Base-by-base conservation (phyloP, 2,113 vertebrate species). In the Charina bottae region DNA sequence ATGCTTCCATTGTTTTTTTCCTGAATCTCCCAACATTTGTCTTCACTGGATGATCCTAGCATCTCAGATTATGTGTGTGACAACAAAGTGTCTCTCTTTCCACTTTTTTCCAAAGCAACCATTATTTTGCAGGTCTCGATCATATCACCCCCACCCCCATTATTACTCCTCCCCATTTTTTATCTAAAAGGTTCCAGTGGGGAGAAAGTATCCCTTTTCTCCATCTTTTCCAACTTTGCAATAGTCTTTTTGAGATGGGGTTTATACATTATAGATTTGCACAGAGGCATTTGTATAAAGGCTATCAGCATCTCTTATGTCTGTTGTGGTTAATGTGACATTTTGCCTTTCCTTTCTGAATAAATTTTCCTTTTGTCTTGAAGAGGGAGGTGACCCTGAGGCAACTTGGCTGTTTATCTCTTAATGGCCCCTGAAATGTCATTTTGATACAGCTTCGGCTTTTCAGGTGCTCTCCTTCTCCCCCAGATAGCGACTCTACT, bases 361-460 rank as follows among this genome's bases (percentile, higher is more conserved):
- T 33, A 87, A 2, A 55, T 93, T 91, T 94, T 78, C 62, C 37
- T 46, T 90, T 91, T 87, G 68, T 72, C 72, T 91, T 17, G 55
- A 90, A 85, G 55, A 10, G 37, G 21, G 33, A 93, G 46, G 33
- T 86, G 12, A 84, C 92, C 60, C 60, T 23, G 15, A 88, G 91
- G 83, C 53, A 93, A 56, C 23, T 53, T 86, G 42, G 1, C 28
- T 15, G 13, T 92, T 93, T 93, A 88, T 91, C 72, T 72, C n/a
- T 92, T 83, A 83, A 86, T 62, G 88, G 55, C 54, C 83, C 68
- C 28, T 87, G 92, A 91, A 89, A 93, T 91, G 94, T 90, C 91
- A 93, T n/a, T 54, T 84, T 92, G 62, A 88, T 54, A 42, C 46
- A 54, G 23, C 10, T 42, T 2, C 13, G 53, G 17, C 60, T 54